A percentile compares a stretch with the other conserved stretches of the same genome.
phyloP scores from a whole-genome alignment of 2,113 vertebrate genomes.

The Camelus dromedarius region DNA sequence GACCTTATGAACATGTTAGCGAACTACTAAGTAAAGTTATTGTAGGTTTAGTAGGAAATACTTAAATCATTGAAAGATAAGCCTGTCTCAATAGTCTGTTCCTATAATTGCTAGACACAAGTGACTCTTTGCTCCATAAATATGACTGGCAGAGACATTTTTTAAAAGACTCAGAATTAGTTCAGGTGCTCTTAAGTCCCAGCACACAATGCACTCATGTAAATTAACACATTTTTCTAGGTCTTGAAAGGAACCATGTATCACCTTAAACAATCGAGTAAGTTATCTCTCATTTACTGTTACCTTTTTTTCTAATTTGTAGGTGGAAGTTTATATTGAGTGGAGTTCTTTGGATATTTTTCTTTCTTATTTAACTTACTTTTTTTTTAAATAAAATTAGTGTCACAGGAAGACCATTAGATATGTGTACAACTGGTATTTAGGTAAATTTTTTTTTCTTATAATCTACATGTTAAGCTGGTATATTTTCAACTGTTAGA shows the following conservation, averaged over 20 bases:
- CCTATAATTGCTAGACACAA: not conserved
- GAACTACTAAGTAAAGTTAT: constrained; percentile 1
- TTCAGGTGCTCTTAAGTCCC: not conserved
- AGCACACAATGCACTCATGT: not conserved
- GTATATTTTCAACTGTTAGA: constrained; percentile 23
- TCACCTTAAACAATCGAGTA: not conserved
- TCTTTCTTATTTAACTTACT: not conserved
- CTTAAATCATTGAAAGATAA: constrained; percentile 11
- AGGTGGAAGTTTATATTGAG: not conserved
- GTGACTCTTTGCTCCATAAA: not conserved
- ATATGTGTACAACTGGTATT: not conserved
- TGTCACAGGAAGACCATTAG: not conserved
- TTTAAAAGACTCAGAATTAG: not conserved
- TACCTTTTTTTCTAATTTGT: not conserved
- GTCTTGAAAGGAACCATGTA: not conserved
- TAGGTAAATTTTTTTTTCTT: not conserved
- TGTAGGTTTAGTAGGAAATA: not conserved
- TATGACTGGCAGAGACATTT: constrained; percentile 10
- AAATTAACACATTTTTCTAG: not conserved
- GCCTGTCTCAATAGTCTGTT: not conserved
- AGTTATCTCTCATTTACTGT: not conserved
- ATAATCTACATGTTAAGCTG: not conserved
- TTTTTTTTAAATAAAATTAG: not conserved
- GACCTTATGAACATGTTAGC: not conserved
- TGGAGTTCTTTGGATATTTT: constrained; percentile 18